phyloP scores from a whole-genome alignment of 2,888 invertebrate species.

The Spodoptera exigua region DNA sequence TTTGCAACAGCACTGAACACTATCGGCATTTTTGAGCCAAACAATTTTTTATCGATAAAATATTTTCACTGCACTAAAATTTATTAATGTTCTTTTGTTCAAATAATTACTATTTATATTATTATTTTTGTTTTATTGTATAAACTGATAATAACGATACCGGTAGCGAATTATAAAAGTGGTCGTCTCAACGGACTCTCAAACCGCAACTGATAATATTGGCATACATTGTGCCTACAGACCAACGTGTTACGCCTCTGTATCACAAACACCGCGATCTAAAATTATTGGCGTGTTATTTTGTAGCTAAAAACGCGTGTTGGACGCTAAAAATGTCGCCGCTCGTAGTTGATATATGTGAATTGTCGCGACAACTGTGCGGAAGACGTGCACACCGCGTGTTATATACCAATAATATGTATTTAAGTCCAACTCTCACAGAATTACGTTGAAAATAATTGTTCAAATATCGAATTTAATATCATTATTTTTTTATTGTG shows the following conservation, averaged over 20 bases:
- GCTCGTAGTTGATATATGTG: slow-evolving; percentile 75
- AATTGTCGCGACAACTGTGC: slow-evolving; percentile 65
- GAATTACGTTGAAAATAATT: slow-evolving; percentile 14
- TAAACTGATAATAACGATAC: no score
- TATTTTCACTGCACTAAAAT: slow-evolving; percentile 14
- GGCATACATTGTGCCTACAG: slow-evolving; percentile 36
- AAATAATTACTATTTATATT: no score
- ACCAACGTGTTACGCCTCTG: slow-evolving; percentile 24
- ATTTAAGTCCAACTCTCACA: slow-evolving; percentile 14
- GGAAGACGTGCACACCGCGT: slow-evolving; percentile 48
- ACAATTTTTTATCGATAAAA: neutral
- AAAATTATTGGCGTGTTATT: slow-evolving; percentile 67
- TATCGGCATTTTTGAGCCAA: slow-evolving; percentile 92
- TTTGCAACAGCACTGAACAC: slow-evolving; percentile 96
- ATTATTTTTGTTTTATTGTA: no score
- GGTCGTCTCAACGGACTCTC: slow-evolving; percentile 28
- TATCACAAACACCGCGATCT: slow-evolving; percentile 57
- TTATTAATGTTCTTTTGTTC: neutral
- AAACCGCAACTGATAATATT: slow-evolving; percentile 60
- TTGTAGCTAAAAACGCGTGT: slow-evolving; percentile 65
- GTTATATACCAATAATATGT: slow-evolving; percentile 13
- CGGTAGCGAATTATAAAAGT: no score
- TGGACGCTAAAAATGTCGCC: slow-evolving; percentile 77
- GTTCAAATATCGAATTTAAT: slow-evolving; percentile 3
- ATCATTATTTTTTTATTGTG: no score